Evolutionary conservation across 2,888 invertebrate genomes (phyloP).

Genomic region (Punctoribates punctum): DNA sequence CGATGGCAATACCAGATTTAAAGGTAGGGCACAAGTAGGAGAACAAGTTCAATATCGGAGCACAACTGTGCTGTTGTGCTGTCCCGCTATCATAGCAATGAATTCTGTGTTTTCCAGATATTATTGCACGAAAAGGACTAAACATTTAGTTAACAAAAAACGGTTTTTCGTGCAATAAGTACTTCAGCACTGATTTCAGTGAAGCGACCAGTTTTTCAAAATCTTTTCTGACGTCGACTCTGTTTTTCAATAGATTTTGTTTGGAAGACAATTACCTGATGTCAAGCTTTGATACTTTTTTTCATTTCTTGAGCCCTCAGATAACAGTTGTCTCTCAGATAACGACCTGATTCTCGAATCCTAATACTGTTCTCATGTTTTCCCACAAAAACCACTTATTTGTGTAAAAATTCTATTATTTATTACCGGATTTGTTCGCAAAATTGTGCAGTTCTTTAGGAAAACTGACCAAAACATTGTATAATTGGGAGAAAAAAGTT

Average conservation of each 20-base stretch:
- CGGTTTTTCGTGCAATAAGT: neutral
- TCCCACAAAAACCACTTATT: neutral
- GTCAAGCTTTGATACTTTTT: conserved; percentile 8
- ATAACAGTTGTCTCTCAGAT: neutral
- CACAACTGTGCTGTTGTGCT: neutral
- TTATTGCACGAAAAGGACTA: neutral
- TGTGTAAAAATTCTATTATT: neutral
- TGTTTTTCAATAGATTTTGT: neutral
- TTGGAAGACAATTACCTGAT: conserved; percentile 11
- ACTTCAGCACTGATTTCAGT: conserved; percentile 4
- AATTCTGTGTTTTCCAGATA: conserved; percentile 4
- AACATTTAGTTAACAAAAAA: neutral
- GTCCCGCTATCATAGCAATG: neutral
- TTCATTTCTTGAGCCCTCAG: neutral
- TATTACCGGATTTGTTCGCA: neutral
- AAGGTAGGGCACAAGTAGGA: conserved; percentile 13
- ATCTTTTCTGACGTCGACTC: conserved; percentile 2
- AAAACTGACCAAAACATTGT: conserved; percentile 1
- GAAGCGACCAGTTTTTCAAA: conserved; percentile 31
- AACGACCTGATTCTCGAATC: conserved; percentile 7
- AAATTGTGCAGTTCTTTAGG: neutral
- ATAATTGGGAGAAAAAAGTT: neutral
- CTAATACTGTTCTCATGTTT: neutral
- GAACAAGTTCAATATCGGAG: conserved; percentile 19
- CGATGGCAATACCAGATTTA: neutral